Conservation (phyloP, 2,888 invertebrate species). For the Cephonodes hylas region DNA sequence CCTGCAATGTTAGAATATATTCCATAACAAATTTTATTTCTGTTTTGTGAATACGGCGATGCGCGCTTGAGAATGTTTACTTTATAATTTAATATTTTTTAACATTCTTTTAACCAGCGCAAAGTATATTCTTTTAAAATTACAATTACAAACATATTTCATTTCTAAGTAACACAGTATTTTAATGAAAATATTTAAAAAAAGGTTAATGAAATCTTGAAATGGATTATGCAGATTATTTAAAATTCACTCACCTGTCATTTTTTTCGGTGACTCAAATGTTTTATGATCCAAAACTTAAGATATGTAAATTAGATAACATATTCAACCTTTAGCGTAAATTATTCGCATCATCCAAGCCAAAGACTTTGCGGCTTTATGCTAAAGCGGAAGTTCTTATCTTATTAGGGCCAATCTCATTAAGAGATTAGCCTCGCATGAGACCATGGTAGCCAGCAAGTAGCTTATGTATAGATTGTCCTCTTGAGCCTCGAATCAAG, state of each 20-base stretch:
- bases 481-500: not conserved
- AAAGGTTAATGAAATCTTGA: too few relatives aligned
- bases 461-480: not conserved
- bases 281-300: too few relatives aligned
- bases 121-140: not conserved
- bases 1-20: constrained; percentile 25
- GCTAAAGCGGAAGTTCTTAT: constrained; percentile 7
- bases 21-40: constrained; percentile 24
- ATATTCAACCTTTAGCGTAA: not conserved
- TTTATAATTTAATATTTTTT: not conserved
- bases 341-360: not conserved
- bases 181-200: too few relatives aligned
- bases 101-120: not conserved
- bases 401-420: constrained; percentile 3
- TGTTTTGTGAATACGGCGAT: not conserved
- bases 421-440: not conserved
- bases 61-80: not conserved
- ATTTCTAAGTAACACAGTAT: too few relatives aligned
- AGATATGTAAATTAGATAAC: not conserved
- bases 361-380: not conserved
- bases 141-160: not conserved
- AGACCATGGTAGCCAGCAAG: not conserved
- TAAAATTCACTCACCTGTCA: too few relatives aligned
- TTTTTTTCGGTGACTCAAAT: too few relatives aligned
- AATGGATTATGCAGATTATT: too few relatives aligned